Percentiles rank a stretch among this genome's conserved stretches.
Conservation (phyloP, 2,113 vertebrate species). For the human (Homo sapiens) region GRCh38 chr12:44764001-44764500, state of each 20-base stretch:
- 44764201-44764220: not conserved
- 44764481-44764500: not conserved
- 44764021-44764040: not conserved
- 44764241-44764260: slow-evolving; percentile 17
- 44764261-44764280: not conserved
- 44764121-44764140: not conserved
- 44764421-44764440: not conserved
- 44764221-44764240: not conserved
- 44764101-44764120: not conserved
- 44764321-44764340: not conserved
- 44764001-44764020: not conserved
- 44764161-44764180: not conserved
- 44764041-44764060: not conserved
- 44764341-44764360: not conserved
- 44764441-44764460: not conserved
- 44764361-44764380: not conserved
- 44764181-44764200: not conserved
- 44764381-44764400: not conserved
- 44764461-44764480: not conserved
- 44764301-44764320: not conserved
- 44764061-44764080: not conserved
- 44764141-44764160: not conserved
- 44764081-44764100: not conserved
- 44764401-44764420: not conserved
- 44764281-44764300: slow-evolving; percentile 1